Conservation (phyloP, 2,797 vertebrate species). For the Falco novaeseelandiae region DNA sequence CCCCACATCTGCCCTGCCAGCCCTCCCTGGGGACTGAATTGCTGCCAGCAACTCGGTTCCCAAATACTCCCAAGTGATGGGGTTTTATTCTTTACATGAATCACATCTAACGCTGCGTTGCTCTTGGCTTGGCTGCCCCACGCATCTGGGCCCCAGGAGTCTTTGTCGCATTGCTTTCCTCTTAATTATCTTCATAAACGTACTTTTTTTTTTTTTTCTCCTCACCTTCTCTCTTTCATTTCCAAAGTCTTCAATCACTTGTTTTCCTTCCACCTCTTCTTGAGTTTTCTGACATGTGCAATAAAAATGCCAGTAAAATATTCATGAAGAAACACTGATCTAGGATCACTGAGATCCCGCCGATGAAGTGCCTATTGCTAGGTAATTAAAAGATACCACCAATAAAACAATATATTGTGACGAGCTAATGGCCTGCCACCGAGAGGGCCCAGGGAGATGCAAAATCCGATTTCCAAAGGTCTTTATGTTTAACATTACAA, state of each 20-base stretch:
- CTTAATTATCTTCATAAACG: background rate
- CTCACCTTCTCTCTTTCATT: background rate
- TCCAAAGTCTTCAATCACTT: background rate
- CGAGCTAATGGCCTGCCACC: slow-evolving; percentile 7
- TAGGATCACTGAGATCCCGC: background rate
- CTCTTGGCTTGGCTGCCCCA: background rate
- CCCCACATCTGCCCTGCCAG: background rate
- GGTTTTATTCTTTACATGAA: background rate
- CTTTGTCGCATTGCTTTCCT: background rate
- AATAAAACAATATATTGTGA: slow-evolving; percentile 2
- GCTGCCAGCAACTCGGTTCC: background rate
- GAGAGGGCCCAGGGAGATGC: background rate
- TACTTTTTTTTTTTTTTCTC: background rate
- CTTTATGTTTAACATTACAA: background rate
- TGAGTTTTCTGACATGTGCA: background rate
- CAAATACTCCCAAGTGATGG: background rate
- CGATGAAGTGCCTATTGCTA: background rate
- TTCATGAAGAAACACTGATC: background rate
- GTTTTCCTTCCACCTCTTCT: background rate
- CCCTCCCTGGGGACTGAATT: background rate
- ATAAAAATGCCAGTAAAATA: background rate
- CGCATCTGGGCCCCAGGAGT: background rate
- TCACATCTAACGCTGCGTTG: fast-evolving
- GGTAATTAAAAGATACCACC: slow-evolving; percentile 48
- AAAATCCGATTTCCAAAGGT: background rate